Conservation (phyloP, 2,113 vertebrate genomes). For the Pipa parva region DNA sequence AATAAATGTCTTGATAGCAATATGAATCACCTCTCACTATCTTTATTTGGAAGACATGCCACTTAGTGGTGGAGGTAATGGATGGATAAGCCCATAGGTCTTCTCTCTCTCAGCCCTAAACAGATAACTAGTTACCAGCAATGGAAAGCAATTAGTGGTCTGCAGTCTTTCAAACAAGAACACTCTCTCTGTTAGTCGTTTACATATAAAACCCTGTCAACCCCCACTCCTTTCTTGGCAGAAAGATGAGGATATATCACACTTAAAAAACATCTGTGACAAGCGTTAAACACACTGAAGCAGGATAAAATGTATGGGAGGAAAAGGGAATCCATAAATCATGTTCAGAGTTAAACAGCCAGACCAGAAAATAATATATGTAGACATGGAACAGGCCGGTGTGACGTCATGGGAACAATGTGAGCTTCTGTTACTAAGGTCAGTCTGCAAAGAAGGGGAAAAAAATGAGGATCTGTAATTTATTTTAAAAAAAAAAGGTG, state of each 20-base stretch:
- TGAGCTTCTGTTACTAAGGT: background rate
- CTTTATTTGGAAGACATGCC: slow-evolving; percentile 36
- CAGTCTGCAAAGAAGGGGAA: background rate
- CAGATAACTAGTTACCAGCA: slow-evolving; percentile 40
- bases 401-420: slow-evolving; percentile 32
- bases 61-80: slow-evolving; percentile 18
- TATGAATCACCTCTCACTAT: slow-evolving; percentile 35
- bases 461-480: background rate
- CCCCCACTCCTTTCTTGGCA: slow-evolving; percentile 35
- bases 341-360: slow-evolving; percentile 32
- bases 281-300: slow-evolving; percentile 40
- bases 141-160: slow-evolving; percentile 40
- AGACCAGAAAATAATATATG: slow-evolving; percentile 22
- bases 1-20: slow-evolving; percentile 35
- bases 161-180: slow-evolving; percentile 35
- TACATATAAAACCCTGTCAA: slow-evolving; percentile 26
- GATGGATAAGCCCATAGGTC: slow-evolving; percentile 32
- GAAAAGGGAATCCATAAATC: slow-evolving; percentile 38
- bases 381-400: slow-evolving; percentile 22
- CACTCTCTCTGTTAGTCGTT: slow-evolving; percentile 23
- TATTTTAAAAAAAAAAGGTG: background rate
- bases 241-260: slow-evolving; percentile 37
- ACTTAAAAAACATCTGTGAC: slow-evolving; percentile 43
- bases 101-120: slow-evolving; percentile 12
- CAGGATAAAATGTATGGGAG: slow-evolving; percentile 41